Evolutionary conservation across 2,888 invertebrate genomes (phyloP).

Genomic region (Argyra leucocephala): DNA sequence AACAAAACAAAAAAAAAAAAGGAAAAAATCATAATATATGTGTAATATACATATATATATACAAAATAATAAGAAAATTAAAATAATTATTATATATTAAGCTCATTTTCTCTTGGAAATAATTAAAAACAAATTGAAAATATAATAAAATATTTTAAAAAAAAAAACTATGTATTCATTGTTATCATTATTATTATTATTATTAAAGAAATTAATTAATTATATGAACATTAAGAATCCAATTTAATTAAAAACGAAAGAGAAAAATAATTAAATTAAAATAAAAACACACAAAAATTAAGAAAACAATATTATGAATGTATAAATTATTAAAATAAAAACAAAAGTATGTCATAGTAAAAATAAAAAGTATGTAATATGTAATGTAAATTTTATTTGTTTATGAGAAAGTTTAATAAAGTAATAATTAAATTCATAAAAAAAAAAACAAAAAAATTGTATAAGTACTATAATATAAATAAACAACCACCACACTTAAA

Average conservation of each 20-base stretch:
- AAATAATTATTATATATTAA: not conserved
- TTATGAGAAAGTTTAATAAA: not conserved
- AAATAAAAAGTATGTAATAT: not conserved
- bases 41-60: not conserved
- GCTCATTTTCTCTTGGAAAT: slow-evolving; percentile 4
- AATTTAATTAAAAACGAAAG: not conserved
- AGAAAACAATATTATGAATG: not conserved
- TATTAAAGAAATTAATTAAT: slow-evolving; percentile 6
- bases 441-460: not conserved
- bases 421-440: not conserved
- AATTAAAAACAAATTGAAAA: not conserved
- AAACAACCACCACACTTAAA: not conserved
- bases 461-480: not conserved
- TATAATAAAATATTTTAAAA: not conserved
- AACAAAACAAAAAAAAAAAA: not conserved
- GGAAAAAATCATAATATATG: not conserved
- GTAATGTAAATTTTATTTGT: slow-evolving; percentile 1
- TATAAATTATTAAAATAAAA: not conserved
- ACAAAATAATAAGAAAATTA: not conserved
- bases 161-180: slow-evolving; percentile 1
- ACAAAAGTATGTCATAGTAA: no score
- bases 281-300: not conserved
- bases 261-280: not conserved
- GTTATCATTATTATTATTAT: slow-evolving; percentile 6
- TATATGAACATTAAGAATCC: not conserved